These are phyloP conservation scores for Nyctalus aviator DNA, from an alignment of 2,797 vertebrate genomes.

Conservation along the genomic window DNA sequence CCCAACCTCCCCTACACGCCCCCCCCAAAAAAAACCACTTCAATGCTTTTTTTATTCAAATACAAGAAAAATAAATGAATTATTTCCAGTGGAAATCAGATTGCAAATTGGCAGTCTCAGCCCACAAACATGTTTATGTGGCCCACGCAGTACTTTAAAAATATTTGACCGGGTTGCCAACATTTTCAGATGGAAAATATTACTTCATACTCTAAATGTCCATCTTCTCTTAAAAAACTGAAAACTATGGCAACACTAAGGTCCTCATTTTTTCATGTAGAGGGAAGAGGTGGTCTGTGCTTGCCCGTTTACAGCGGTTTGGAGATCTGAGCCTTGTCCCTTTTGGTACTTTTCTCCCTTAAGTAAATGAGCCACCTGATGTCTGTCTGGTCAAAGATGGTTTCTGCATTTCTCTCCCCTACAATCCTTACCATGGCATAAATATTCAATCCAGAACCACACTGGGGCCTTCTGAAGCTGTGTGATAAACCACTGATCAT, in stretches of 20 bases:
- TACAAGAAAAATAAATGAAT: slow-evolving; percentile 64
- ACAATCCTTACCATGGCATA: neutral
- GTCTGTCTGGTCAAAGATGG: neutral
- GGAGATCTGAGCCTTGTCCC: neutral
- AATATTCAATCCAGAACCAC: slow-evolving; percentile 21
- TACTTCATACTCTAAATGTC: slow-evolving; percentile 51
- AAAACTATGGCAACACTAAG: neutral
- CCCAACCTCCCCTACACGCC: too few relatives aligned
- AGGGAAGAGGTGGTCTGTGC: neutral
- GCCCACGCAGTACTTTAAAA: slow-evolving; percentile 70
- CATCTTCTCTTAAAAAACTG: neutral
- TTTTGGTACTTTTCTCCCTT: neutral
- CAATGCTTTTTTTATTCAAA: slow-evolving; percentile 61
- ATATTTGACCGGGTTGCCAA: slow-evolving; percentile 56
- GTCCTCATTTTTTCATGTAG: neutral
- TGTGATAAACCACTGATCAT: neutral
- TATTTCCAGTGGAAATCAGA: slow-evolving; percentile 61
- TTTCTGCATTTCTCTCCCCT: neutral
- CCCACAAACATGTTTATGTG: slow-evolving; percentile 57
- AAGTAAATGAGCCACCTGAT: neutral
- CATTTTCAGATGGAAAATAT: slow-evolving; percentile 50
- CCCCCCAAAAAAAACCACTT: neutral
- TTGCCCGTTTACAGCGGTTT: neutral
- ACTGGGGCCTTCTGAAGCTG: neutral
- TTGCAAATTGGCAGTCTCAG: slow-evolving; percentile 50